These are phyloP conservation scores for Sinella curviseta DNA, from an alignment of 1,140 invertebrate species.

Conservation along the genomic window DNA sequence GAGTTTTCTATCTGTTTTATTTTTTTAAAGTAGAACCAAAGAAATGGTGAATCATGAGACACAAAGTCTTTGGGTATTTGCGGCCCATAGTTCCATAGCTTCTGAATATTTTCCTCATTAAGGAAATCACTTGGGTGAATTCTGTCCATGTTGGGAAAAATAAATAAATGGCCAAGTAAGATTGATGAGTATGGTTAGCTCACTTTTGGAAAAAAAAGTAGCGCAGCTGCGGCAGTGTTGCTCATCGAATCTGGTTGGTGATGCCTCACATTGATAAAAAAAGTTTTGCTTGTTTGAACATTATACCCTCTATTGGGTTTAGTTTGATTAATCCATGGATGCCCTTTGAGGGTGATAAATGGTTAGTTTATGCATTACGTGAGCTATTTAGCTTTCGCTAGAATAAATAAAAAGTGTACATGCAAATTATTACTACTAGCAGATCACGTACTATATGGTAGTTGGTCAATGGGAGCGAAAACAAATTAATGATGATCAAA, in stretches of 20 bases:
- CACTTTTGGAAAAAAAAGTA: background rate
- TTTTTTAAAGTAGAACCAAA: too few relatives aligned
- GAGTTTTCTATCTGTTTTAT: too few relatives aligned
- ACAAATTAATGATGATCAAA: background rate
- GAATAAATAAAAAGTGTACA: background rate
- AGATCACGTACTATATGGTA: background rate
- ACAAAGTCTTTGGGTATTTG: too few relatives aligned
- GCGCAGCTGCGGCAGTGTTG: background rate
- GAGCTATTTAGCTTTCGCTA: background rate
- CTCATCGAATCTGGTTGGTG: background rate
- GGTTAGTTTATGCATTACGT: background rate
- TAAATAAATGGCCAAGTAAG: background rate
- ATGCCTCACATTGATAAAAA: too few relatives aligned
- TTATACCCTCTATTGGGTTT: background rate
- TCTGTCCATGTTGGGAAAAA: background rate
- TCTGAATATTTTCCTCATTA: background rate
- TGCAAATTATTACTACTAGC: background rate
- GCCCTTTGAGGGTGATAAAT: background rate
- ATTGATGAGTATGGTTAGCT: background rate
- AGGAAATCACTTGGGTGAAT: background rate
- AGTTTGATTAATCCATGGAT: background rate
- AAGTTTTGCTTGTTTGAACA: too few relatives aligned
- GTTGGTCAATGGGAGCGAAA: background rate
- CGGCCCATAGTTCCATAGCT: too few relatives aligned
- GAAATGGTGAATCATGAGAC: too few relatives aligned